Base-by-base conservation (phyloP, 2,113 vertebrate genomes). In the Pardalotus punctatus region DNA sequence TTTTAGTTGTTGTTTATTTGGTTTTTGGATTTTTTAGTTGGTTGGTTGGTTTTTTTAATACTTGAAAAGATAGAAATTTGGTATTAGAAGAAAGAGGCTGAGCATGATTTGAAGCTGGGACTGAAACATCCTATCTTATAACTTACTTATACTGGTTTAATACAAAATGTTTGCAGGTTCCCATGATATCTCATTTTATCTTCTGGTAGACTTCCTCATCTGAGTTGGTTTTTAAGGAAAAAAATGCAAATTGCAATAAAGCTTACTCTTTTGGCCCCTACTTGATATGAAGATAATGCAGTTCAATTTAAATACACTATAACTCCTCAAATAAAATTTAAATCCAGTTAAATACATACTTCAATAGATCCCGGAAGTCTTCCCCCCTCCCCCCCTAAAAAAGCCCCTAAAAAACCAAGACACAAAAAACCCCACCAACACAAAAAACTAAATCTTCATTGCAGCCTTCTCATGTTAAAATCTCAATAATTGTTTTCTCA, bases 331-430 rank as follows among this genome's bases (percentile, higher is more conserved):
- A 38, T 74, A 93, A 96, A 97, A 95, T 73, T 61, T 91, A 88
- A 86, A 88, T 96, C 69, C 24, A 97, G 92, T 96, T 96, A 97
- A 93, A 95, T 92, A 72, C 67, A 87, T 81, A 50, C 54, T 94
- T 96, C 74, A 88, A n/a, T 93, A 95, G 48, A 60, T 92, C 20
- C 73, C 50, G 88, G 96, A 94, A 88, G 50, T 69, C 11, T 94
- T 7, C 6, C 58, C 10, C 27, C 76, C 56, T 53, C 90, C 78
- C 53, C 58, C 92, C 61, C 86, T 96, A 28, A 33, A 70, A 74
- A 27, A 53, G 16, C 0, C 16, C 4, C 6, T 23, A 42, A 42
- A 9, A 80, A 57, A 80, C 5, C 11, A 56, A 64, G 56, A 25
- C 24, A n/a, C 19, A 47, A 12, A 53, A 53, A 20, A 0, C 10